A percentile compares a stretch with the other conserved stretches of the same genome.
These are phyloP conservation scores for Cataglyphis hispanica DNA, from an alignment of 1,140 invertebrate genomes.

Conservation along the genomic window DNA sequence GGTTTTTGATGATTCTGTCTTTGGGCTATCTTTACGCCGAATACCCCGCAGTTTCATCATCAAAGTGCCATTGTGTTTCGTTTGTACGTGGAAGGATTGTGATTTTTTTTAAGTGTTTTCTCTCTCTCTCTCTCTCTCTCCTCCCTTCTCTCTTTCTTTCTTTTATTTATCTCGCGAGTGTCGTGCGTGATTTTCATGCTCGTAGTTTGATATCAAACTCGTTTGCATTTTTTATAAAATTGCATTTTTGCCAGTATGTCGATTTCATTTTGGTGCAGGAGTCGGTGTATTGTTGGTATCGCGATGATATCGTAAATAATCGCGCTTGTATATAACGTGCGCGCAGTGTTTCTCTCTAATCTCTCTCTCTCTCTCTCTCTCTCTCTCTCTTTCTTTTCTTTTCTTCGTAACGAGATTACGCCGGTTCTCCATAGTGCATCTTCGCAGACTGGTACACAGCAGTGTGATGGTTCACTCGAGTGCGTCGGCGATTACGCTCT, in stretches of 20 bases:
- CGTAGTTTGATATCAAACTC: not conserved
- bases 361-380: not conserved
- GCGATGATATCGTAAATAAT: not conserved
- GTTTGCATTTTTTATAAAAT: not conserved
- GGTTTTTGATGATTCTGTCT: not conserved
- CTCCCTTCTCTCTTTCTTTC: not conserved
- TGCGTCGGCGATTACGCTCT: not conserved
- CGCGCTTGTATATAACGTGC: not conserved
- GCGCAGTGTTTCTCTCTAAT: not conserved
- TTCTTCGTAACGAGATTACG: constrained; percentile 48
- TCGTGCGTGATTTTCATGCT: not conserved
- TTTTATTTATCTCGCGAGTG: not conserved
- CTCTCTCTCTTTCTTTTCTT: not conserved
- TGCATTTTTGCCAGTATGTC: not conserved
- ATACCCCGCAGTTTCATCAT: not conserved
- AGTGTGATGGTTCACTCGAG: not conserved
- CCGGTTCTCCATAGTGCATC: not conserved
- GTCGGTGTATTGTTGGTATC: not conserved
- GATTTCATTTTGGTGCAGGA: not conserved
- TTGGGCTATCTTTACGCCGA: constrained; percentile 26
- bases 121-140: not conserved
- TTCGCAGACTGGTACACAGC: not conserved
- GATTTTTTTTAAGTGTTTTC: not conserved
- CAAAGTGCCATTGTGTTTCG: not conserved
- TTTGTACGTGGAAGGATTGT: not conserved